phyloP scores from a whole-genome alignment of 2,888 invertebrate species.

The Platycheirus rosarum region DNA sequence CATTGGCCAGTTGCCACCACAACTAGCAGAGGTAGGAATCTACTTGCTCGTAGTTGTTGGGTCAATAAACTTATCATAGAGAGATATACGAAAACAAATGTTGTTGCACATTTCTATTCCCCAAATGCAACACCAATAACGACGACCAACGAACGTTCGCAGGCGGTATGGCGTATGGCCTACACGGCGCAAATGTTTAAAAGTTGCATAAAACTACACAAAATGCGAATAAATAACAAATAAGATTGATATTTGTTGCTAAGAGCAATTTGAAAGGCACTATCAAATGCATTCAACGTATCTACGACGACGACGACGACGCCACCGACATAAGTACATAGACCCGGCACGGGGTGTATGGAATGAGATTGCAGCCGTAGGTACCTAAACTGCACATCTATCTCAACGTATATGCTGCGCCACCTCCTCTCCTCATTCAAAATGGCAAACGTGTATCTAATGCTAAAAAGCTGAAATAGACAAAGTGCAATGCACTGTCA shows the following conservation, averaged over 20 bases:
- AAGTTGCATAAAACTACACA: constrained; percentile 65
- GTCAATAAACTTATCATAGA: constrained; percentile 74
- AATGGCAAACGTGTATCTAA: constrained; percentile 74
- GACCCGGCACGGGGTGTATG: constrained; percentile 20
- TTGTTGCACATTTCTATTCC: constrained; percentile 60
- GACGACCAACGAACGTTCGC: constrained; percentile 7
- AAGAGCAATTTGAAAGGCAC: constrained; percentile 32
- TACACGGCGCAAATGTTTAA: constrained; percentile 43
- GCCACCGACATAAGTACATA: background rate
- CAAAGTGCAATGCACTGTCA: constrained; percentile 73
- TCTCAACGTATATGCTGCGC: constrained; percentile 2
- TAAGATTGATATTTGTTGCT: constrained; percentile 70
- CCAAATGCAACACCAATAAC: constrained; percentile 41
- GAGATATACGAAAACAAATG: constrained; percentile 69
- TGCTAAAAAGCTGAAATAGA: constrained; percentile 63
- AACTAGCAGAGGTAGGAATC: constrained; percentile 16
- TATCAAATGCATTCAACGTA: constrained; percentile 13
- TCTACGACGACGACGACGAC: background rate
- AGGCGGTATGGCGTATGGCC: background rate
- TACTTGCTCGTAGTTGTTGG: constrained; percentile 42
- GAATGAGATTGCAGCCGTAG: constrained; percentile 34
- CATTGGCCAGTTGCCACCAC: constrained; percentile 8
- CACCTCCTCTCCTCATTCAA: constrained; percentile 56
- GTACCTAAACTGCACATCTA: background rate
- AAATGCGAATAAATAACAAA: constrained; percentile 71